Evolutionary conservation across 2,797 vertebrate species (phyloP).

Genomic region (Aeoliscus strigatus): DNA sequence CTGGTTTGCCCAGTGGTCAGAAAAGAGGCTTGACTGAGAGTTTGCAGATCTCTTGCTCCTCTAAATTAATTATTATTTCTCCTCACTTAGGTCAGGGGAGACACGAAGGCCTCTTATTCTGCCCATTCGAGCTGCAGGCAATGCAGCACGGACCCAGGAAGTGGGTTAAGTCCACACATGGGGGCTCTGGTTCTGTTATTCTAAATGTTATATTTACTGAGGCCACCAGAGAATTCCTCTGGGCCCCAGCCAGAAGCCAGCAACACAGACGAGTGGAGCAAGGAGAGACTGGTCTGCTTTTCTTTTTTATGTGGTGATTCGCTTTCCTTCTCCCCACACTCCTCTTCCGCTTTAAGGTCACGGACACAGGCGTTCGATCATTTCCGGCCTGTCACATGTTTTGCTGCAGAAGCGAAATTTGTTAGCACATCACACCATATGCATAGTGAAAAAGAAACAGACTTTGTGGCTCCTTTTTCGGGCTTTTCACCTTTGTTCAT

Average conservation of each 20-base stretch:
- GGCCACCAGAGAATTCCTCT: slow-evolving; percentile 75
- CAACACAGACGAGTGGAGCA: slow-evolving; percentile 44
- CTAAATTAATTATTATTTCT: slow-evolving; percentile 52
- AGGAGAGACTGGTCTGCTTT: slow-evolving; percentile 36
- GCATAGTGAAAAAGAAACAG: slow-evolving; percentile 25
- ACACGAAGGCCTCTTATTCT: slow-evolving; percentile 58
- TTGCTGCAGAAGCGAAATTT: slow-evolving; percentile 37
- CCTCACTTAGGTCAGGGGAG: slow-evolving; percentile 48
- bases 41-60: slow-evolving; percentile 39
- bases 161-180: slow-evolving; percentile 72
- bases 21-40: slow-evolving; percentile 32
- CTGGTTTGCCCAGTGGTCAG: slow-evolving; percentile 22
- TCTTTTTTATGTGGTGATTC: slow-evolving; percentile 34
- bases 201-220: slow-evolving; percentile 76
- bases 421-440: slow-evolving; percentile 35
- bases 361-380: slow-evolving; percentile 36
- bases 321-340: slow-evolving; percentile 32
- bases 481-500: slow-evolving; percentile 19
- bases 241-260: slow-evolving; percentile 63
- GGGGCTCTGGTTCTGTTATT: slow-evolving; percentile 69
- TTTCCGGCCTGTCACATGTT: slow-evolving; percentile 56
- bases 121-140: slow-evolving; percentile 54
- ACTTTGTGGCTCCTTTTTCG: slow-evolving; percentile 44
- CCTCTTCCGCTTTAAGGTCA: slow-evolving; percentile 36
- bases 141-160: slow-evolving; percentile 67